These are phyloP conservation scores for Pluvialis apricaria DNA, from an alignment of 2,113 vertebrate genomes.

Conservation along the genomic window DNA sequence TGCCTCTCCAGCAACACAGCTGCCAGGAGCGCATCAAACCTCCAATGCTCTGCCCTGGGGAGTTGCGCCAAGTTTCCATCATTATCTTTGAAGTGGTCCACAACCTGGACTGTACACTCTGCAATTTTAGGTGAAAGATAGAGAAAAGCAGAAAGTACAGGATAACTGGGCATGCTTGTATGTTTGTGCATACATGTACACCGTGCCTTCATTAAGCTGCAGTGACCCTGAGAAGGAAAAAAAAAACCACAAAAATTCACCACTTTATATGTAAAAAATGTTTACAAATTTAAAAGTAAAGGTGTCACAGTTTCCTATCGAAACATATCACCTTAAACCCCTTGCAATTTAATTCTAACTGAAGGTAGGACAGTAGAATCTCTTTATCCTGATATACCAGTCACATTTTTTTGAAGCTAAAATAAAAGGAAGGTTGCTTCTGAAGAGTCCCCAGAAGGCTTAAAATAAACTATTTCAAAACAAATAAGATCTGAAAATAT, in stretches of 20 bases:
- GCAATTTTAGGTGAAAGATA: neutral
- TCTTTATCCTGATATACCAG: neutral
- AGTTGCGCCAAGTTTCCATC: neutral
- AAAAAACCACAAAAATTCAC: neutral
- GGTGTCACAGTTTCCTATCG: neutral
- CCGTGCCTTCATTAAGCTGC: neutral
- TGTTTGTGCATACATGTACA: neutral
- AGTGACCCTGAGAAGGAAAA: neutral
- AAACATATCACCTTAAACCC: neutral
- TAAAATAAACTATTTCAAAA: neutral
- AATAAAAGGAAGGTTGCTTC: neutral
- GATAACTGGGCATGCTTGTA: neutral
- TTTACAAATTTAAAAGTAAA: neutral
- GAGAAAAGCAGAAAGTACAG: neutral
- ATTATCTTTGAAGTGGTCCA: neutral
- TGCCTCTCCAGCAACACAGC: neutral
- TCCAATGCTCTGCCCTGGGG: fast-evolving
- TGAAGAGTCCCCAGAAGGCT: neutral
- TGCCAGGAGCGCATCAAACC: neutral
- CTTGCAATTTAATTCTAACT: neutral
- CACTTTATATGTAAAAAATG: neutral
- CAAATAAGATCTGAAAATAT: neutral
- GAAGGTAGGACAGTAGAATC: neutral
- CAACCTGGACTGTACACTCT: neutral
- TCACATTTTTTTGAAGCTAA: neutral